Conservation (phyloP, 1,140 invertebrate genomes). For the Aethina tumida region DNA sequence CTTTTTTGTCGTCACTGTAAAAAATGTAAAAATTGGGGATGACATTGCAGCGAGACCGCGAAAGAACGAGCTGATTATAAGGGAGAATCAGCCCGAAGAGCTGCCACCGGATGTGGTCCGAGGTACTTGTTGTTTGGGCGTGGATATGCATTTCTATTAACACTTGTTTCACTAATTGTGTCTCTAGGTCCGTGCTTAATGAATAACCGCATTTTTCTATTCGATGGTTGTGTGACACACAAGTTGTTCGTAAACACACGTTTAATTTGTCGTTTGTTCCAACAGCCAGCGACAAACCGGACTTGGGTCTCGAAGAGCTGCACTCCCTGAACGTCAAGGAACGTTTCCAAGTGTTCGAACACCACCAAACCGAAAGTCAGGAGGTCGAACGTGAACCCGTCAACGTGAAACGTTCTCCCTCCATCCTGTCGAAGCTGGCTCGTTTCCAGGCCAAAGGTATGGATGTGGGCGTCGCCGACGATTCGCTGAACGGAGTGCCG, state of each 20-base stretch:
- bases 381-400: slow-evolving; percentile 41
- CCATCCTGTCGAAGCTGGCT: slow-evolving; percentile 69
- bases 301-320: slow-evolving; percentile 75
- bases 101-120: slow-evolving; percentile 83
- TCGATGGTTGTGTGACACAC: background rate
- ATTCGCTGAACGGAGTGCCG: slow-evolving; percentile 60
- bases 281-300: slow-evolving; percentile 77
- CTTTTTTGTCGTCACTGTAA: background rate
- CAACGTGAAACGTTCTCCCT: slow-evolving; percentile 61
- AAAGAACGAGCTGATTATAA: slow-evolving; percentile 82
- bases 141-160: background rate
- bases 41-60: slow-evolving; percentile 45
- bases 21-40: background rate
- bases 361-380: slow-evolving; percentile 36
- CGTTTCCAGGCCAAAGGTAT: slow-evolving; percentile 74
- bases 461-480: slow-evolving; percentile 66
- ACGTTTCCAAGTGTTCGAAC: slow-evolving; percentile 78
- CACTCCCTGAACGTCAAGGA: slow-evolving; percentile 75
- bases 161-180: background rate
- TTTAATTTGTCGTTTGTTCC: background rate
- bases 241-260: background rate
- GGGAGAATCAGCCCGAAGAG: slow-evolving; percentile 80
- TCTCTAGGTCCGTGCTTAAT: no score
- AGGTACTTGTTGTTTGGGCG: no score
- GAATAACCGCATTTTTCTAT: no score